Percentiles rank a stretch among this genome's conserved stretches.
These are phyloP conservation scores for Catocala nupta DNA, from an alignment of 2,888 invertebrate genomes.

Conservation along the genomic window DNA sequence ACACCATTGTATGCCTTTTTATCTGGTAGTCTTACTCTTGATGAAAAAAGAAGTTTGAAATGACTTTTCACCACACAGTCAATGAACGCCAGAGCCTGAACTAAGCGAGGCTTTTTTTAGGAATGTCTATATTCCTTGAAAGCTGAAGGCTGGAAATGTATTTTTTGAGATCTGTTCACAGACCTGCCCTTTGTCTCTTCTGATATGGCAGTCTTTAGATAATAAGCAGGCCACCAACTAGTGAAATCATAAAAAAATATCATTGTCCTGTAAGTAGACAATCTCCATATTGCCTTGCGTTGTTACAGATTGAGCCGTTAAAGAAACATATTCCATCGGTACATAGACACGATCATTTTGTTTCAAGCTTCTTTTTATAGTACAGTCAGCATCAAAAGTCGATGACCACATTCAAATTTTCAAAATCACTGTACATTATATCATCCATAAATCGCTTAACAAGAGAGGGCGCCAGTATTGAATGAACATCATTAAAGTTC, in stretches of 20 bases:
- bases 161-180: slow-evolving; percentile 7
- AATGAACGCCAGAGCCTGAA: not conserved
- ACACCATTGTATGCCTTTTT: too few species aligned
- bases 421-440: too few species aligned
- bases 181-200: slow-evolving; percentile 5
- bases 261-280: not conserved
- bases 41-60: too few species aligned
- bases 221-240: slow-evolving; percentile 4
- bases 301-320: not conserved
- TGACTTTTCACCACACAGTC: too few species aligned
- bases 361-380: not conserved
- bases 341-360: not conserved
- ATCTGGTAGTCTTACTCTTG: too few species aligned
- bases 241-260: slow-evolving; percentile 3
- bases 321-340: not conserved
- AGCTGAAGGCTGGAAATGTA: slow-evolving; percentile 6
- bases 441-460: too few species aligned
- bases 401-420: too few species aligned
- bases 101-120: not conserved
- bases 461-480: too few species aligned
- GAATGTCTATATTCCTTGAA: slow-evolving; percentile 9
- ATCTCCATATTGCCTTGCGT: not conserved
- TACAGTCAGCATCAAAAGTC: too few species aligned
- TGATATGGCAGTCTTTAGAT: slow-evolving; percentile 1
- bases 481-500: too few species aligned